Evolutionary conservation across 2,888 invertebrate genomes (phyloP).

Genomic region (Branchellion lobata): DNA sequence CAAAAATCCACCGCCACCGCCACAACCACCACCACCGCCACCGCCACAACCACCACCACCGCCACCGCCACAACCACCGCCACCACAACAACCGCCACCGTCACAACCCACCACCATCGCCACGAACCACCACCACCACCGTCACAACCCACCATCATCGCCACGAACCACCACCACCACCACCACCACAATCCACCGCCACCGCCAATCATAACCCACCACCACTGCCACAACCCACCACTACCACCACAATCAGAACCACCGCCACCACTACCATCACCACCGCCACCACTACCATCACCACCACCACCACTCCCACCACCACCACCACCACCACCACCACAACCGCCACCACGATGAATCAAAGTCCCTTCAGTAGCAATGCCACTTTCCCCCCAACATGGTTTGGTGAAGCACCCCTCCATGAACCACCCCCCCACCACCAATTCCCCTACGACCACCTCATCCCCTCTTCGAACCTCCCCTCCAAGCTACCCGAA

Average conservation of each 20-base stretch:
- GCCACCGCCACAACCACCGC: too few species aligned
- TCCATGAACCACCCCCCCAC: background rate
- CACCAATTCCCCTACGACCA: constrained; percentile 6
- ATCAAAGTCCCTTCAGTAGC: background rate
- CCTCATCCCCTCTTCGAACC: background rate
- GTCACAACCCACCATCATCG: background rate
- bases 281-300: too few species aligned
- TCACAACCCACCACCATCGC: too few species aligned
- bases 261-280: background rate
- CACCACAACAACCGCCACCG: too few species aligned
- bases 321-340: background rate
- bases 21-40: too few species aligned
- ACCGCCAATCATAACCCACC: too few species aligned
- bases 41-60: too few species aligned
- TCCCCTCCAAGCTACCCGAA: background rate
- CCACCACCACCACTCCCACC: background rate
- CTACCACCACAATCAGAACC: background rate
- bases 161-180: background rate
- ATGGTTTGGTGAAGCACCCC: background rate
- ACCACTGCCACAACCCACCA: too few species aligned
- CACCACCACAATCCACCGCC: background rate
- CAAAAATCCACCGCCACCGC: too few species aligned
- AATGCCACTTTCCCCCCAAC: background rate
- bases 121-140: too few species aligned
- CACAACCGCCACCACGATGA: background rate